Evolutionary conservation across 30 jellyfish, hydroid and myxozoan genomes (phyloP).

Genomic region (Aurelia aurita complex sp. Pacific): DNA sequence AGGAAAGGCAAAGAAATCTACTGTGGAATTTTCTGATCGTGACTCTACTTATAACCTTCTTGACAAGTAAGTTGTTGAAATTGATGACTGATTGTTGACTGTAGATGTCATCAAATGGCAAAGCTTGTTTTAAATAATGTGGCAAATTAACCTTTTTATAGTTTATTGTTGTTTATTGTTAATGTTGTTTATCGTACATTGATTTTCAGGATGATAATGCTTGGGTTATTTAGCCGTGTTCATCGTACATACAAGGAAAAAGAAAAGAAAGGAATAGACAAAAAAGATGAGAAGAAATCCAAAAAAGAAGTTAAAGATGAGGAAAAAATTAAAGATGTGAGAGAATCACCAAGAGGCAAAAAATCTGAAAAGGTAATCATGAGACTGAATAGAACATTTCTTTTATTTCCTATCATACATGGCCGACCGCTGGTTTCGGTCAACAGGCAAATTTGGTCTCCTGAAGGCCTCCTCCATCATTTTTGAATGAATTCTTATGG

Average conservation of each 20-base stretch:
- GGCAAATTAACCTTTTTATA: too few relatives aligned
- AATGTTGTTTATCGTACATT: neutral
- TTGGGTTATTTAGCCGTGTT: conserved; percentile 85
- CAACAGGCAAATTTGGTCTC: too few relatives aligned
- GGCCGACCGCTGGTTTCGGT: too few relatives aligned
- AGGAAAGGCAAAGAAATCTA: conserved; percentile 73
- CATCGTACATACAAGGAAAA: conserved; percentile 81
- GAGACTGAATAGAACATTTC: neutral
- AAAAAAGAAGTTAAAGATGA: conserved; percentile 57
- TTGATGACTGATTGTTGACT: too few relatives aligned
- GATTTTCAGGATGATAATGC: conserved; percentile 60
- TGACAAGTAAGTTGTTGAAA: conserved; percentile 57
- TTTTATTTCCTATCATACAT: neutral
- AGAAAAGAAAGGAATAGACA: conserved; percentile 63
- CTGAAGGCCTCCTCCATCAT: too few relatives aligned
- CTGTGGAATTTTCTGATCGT: conserved; percentile 83
- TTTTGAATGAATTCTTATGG: too few relatives aligned
- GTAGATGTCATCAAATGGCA: too few relatives aligned
- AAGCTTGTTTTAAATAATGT: too few relatives aligned
- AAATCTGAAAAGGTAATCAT: conserved; percentile 11
- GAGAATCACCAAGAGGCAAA: conserved; percentile 56
- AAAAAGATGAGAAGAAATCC: conserved; percentile 42
- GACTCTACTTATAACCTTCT: conserved; percentile 83
- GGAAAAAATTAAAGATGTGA: conserved; percentile 27
- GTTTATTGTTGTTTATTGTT: neutral